Base-by-base conservation (phyloP, 2,113 vertebrate genomes). In the Leptobrachium ailaonicum region DNA sequence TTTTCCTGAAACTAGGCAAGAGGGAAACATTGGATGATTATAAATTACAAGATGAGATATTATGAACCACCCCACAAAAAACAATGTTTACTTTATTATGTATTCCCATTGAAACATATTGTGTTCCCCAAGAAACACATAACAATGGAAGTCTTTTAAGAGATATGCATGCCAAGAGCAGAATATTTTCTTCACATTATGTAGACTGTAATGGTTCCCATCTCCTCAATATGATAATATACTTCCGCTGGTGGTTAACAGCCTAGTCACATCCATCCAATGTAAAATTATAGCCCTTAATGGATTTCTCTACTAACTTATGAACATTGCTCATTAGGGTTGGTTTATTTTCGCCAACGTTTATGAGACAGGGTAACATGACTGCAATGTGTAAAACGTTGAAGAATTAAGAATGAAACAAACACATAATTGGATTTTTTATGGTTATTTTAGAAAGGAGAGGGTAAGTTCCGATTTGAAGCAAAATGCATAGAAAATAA, bases 21-120 rank as follows among this genome's bases (percentile, higher is more conserved):
- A 77, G 92, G 93, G 93, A 93, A 92, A 91, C 89, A 93, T 93
- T 92, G 91, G 87, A 85, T 82, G 90, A 94, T 94, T 93, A 93
- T 90, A 32, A 32, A 32, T 89, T 90, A 32, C 20, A 32, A 32
- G 20, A 32, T 92, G 92, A 92, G 91, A 92, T 92, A 93, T 93
- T 93, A 92, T 32, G 92, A 92, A 93, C 91, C 20, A 92, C 90
- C 90, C 92, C 88, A 89, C 88, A 90, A 93, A 94, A 93, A 92
- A 88, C 88, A 87, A 89, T 87, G 90, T 88, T 88, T 87, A 89
- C 87, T 90, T 89, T 13, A 4, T 88, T 85, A 87, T 89, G 86
- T 88, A 89, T 88, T 92, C 92, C 92, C 92, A 86, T 82, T 90
- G 92, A 92, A 92, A 90, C 90, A 91, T 91, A 88, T 82, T 90